These are phyloP conservation scores for Heterohyrax brucei DNA, from an alignment of 2,797 vertebrate species.

Conservation along the genomic window DNA sequence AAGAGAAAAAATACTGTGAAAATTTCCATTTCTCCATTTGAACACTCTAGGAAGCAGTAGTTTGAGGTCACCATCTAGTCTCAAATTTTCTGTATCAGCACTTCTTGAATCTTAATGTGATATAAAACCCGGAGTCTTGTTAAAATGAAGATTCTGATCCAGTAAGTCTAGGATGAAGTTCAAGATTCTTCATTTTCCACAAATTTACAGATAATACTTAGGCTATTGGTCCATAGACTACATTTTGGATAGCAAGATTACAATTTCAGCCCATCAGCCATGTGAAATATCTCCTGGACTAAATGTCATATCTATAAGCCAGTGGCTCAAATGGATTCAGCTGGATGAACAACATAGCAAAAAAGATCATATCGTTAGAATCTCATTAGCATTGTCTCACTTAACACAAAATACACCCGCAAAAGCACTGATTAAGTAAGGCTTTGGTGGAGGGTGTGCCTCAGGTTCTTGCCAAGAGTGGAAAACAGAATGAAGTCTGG, in stretches of 20 bases:
- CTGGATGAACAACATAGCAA: neutral
- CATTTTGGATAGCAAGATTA: neutral
- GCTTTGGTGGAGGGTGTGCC: neutral
- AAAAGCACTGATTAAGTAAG: neutral
- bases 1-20: neutral
- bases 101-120: neutral
- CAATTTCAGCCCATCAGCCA: neutral
- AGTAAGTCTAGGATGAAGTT: neutral
- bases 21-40: neutral
- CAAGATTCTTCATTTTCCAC: slow-evolving; percentile 22
- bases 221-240: neutral
- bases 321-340: neutral
- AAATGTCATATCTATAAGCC: neutral
- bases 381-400: neutral
- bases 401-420: neutral
- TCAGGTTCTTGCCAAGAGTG: neutral
- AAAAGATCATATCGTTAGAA: neutral
- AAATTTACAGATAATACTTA: neutral
- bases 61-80: slow-evolving; percentile 27
- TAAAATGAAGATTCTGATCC: slow-evolving; percentile 21
- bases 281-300: neutral
- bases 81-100: neutral
- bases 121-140: neutral
- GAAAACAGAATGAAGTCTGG: neutral
- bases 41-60: neutral